Percentiles rank a stretch among this genome's conserved stretches.
Evolutionary conservation across 2,888 invertebrate species (phyloP).

Genomic region (Horisme vitalbata): DNA sequence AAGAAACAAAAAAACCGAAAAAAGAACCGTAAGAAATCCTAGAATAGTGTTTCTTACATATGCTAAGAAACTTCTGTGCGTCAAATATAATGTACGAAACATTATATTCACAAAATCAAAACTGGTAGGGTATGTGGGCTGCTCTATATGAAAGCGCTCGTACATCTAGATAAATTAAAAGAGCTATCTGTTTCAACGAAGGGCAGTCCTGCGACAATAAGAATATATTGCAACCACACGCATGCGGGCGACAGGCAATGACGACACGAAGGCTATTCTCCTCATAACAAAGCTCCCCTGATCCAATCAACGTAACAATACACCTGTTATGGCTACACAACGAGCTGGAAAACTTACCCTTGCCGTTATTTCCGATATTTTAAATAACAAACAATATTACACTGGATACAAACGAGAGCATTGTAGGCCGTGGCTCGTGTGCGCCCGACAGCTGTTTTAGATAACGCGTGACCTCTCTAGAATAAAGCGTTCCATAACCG

Average conservation of each 20-base stretch:
- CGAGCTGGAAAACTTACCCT: constrained; percentile 67
- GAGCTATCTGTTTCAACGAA: too few species aligned
- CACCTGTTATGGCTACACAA: constrained; percentile 68
- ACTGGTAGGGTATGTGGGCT: too few species aligned
- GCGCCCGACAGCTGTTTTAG: constrained; percentile 77
- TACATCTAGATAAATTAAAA: too few species aligned
- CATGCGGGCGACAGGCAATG: constrained; percentile 59
- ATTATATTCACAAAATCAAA: too few species aligned
- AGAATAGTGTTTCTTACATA: too few species aligned
- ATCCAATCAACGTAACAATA: constrained; percentile 81
- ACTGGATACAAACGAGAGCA: constrained; percentile 72
- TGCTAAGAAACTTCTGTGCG: too few species aligned
- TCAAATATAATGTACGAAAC: too few species aligned
- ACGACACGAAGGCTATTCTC: constrained; percentile 62
- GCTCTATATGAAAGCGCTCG: too few species aligned
- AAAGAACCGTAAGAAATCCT: too few species aligned
- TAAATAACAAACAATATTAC: constrained; percentile 80
- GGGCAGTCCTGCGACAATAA: too few species aligned
- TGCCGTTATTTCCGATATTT: constrained; percentile 68
- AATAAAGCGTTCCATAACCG: constrained; percentile 64
- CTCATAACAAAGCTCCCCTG: constrained; percentile 71
- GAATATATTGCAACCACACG: constrained; percentile 42
- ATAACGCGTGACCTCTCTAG: constrained; percentile 75
- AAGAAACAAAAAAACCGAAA: too few species aligned
- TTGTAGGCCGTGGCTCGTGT: constrained; percentile 69